These are phyloP conservation scores for Orbicella faveolata DNA, from an alignment of 64 coral and sea anemone genomes.

Conservation along the genomic window DNA sequence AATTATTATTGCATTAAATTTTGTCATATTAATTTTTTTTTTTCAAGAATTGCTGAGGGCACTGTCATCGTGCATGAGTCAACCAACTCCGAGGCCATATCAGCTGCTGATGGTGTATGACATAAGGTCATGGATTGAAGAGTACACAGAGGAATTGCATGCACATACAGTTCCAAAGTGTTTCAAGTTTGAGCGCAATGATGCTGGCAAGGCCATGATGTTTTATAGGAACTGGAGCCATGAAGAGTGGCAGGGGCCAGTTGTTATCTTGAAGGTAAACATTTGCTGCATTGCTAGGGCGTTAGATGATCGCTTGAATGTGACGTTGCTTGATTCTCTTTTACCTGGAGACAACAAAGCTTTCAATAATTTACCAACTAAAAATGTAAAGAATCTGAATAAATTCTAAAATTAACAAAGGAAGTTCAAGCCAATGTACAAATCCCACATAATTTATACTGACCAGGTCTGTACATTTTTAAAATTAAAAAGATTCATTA, in stretches of 20 bases:
- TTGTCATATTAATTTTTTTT: not conserved
- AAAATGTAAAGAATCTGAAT: no score
- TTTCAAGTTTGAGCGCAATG: slow-evolving; percentile 35
- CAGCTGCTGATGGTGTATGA: slow-evolving; percentile 11
- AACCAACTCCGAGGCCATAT: not conserved
- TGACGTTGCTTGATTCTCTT: no score
- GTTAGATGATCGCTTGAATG: no score
- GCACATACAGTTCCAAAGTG: slow-evolving; percentile 43
- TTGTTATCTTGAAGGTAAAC: slow-evolving; percentile 27
- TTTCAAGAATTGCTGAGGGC: not conserved
- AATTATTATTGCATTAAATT: not conserved
- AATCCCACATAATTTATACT: no score
- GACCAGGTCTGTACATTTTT: no score
- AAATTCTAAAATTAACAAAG: no score
- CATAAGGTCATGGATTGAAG: slow-evolving; percentile 7
- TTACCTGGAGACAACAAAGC: no score
- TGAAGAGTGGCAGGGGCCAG: slow-evolving; percentile 26
- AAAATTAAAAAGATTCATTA: no score
- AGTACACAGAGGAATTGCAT: slow-evolving; percentile 12
- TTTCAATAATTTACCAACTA: no score
- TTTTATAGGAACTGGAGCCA: slow-evolving; percentile 58
- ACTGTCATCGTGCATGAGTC: not conserved
- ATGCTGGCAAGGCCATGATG: slow-evolving; percentile 25
- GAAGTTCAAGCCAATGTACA: no score
- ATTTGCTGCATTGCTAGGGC: not conserved